Evolutionary conservation across 2,888 invertebrate genomes (phyloP).

Genomic region (Thysanoteuthis rhombus): DNA sequence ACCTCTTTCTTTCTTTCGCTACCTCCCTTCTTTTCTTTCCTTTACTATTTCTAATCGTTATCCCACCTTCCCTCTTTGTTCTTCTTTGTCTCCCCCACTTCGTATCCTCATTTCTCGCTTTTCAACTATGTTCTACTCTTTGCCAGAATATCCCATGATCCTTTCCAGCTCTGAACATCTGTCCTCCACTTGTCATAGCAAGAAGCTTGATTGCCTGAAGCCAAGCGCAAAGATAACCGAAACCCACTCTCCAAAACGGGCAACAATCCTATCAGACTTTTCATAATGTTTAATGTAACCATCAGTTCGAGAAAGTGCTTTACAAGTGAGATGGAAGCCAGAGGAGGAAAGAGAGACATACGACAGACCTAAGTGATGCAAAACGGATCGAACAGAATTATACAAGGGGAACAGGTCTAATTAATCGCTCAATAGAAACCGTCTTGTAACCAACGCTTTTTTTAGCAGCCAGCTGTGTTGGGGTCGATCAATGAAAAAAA

Average conservation of each 20-base stretch:
- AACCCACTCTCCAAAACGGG: not conserved
- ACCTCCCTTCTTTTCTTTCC: not conserved
- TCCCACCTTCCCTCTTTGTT: not conserved
- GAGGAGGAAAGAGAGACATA: not conserved
- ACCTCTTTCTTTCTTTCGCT: not conserved
- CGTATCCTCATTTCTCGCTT: not conserved
- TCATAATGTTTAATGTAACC: not conserved
- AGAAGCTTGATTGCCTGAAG: not conserved
- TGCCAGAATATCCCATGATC: not conserved
- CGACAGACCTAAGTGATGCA: too few relatives aligned
- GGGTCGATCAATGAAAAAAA: too few relatives aligned
- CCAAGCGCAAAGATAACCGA: not conserved
- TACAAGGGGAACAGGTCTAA: too few relatives aligned
- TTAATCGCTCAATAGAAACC: too few relatives aligned
- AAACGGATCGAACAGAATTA: too few relatives aligned
- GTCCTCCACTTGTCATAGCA: not conserved
- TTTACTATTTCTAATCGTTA: not conserved
- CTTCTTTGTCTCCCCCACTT: not conserved
- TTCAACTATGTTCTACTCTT: not conserved
- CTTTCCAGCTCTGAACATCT: not conserved
- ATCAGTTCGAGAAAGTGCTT: not conserved
- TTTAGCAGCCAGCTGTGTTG: too few relatives aligned
- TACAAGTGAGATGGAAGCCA: not conserved
- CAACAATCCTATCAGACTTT: not conserved
- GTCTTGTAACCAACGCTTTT: too few relatives aligned